These are phyloP conservation scores for Marmota monax DNA, from an alignment of 2,113 vertebrate genomes.

Conservation along the genomic window DNA sequence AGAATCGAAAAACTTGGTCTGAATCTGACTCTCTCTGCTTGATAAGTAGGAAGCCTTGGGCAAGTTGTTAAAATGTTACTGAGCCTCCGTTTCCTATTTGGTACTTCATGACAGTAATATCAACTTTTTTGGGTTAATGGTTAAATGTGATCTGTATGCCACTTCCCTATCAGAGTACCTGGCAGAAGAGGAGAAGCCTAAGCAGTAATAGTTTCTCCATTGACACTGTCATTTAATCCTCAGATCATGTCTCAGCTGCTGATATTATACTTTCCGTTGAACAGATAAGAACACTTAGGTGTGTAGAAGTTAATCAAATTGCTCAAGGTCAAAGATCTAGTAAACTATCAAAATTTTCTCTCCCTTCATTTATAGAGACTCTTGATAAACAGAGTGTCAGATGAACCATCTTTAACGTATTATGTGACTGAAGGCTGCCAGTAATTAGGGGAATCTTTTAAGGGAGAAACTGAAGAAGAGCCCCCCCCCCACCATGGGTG, in stretches of 20 bases:
- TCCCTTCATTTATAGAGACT: neutral
- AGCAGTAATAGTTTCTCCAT: neutral
- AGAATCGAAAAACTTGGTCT: neutral
- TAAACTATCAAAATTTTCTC: neutral
- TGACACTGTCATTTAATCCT: conserved; percentile 7
- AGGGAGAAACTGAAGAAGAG: neutral
- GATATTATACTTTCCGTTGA: conserved; percentile 17
- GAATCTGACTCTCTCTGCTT: neutral
- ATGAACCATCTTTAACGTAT: conserved; percentile 28
- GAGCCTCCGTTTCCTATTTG: neutral
- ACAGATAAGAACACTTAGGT: conserved; percentile 42
- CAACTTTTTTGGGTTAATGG: neutral
- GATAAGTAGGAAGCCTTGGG: neutral
- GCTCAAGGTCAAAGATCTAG: conserved; percentile 1
- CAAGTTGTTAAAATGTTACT: neutral
- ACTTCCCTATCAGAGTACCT: neutral
- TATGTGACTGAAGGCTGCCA: neutral
- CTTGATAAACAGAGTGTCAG: neutral
- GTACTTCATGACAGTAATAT: neutral
- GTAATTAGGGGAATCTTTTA: conserved; percentile 16
- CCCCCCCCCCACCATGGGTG: neutral
- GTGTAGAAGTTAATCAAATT: neutral
- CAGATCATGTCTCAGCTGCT: neutral
- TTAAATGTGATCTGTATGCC: neutral
- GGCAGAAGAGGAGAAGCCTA: neutral